A percentile compares a stretch with the other conserved stretches of the same genome.
Evolutionary conservation across 2,888 invertebrate species (phyloP).

Genomic region (Andrena praecox): DNA sequence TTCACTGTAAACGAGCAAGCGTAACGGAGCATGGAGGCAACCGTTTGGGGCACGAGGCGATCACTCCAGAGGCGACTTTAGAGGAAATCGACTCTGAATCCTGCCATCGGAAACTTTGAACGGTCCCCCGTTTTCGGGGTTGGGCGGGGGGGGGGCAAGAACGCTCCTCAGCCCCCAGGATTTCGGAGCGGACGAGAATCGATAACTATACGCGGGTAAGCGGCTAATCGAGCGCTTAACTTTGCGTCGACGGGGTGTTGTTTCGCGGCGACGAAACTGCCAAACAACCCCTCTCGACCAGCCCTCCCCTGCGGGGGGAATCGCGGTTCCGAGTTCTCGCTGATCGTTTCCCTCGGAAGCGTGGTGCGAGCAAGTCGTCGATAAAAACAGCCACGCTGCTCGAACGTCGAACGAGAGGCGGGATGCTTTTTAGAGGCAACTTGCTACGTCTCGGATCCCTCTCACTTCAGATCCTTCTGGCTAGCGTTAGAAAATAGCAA

Average conservation of each 20-base stretch:
- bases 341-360: constrained; percentile 10
- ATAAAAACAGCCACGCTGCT: constrained; percentile 5
- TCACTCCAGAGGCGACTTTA: constrained; percentile 1
- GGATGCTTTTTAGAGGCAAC: constrained; percentile 14
- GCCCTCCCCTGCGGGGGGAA: not conserved
- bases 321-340: constrained; percentile 11
- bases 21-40: constrained; percentile 71
- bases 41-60: not conserved
- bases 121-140: no score
- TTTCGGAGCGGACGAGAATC: not conserved
- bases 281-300: not conserved
- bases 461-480: not conserved
- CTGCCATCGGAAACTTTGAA: constrained; percentile 6
- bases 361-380: constrained; percentile 16
- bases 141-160: not conserved
- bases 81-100: not conserved
- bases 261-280: not conserved
- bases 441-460: constrained; percentile 1
- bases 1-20: constrained; percentile 86
- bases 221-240: not conserved
- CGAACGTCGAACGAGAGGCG: not conserved
- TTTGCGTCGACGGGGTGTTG: not conserved
- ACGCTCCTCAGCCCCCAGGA: not conserved
- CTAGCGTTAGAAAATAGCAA: not conserved
- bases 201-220: not conserved